A percentile compares a stretch with the other conserved stretches of the same genome.
Evolutionary conservation across 2,888 invertebrate genomes (phyloP).

Genomic region (Pollenia labialis): DNA sequence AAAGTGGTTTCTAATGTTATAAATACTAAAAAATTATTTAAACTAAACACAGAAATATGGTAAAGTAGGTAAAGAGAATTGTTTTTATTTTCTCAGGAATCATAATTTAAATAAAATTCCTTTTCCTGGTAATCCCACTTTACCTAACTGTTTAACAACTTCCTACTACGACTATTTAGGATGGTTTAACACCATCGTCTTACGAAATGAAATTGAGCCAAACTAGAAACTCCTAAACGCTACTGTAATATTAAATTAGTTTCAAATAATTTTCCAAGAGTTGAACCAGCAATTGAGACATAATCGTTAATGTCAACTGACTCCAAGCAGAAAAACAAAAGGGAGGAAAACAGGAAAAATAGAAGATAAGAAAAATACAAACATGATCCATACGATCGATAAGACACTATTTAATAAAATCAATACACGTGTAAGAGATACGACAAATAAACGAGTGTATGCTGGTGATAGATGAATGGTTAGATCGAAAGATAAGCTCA

Average conservation of each 20-base stretch:
- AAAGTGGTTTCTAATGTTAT: neutral
- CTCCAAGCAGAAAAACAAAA: conserved; percentile 33
- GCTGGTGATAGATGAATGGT: conserved; percentile 41
- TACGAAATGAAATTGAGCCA: conserved; percentile 4
- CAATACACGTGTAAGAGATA: conserved; percentile 70
- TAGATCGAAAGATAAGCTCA: conserved; percentile 9
- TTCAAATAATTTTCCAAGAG: conserved; percentile 57
- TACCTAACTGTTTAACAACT: conserved; percentile 65
- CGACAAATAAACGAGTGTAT: conserved; percentile 12
- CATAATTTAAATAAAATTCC: conserved; percentile 51
- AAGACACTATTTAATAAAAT: conserved; percentile 67
- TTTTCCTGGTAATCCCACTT: conserved; percentile 68
- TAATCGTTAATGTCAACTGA: conserved; percentile 71
- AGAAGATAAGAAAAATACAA: conserved; percentile 9
- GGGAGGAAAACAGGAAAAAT: conserved; percentile 10
- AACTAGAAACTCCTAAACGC: conserved; percentile 52
- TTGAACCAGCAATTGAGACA: conserved; percentile 59
- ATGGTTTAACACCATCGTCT: conserved; percentile 45
- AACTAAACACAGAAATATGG: conserved; percentile 7
- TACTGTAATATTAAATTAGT: conserved; percentile 72
- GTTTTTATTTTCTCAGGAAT: conserved; percentile 48
- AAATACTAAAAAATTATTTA: neutral
- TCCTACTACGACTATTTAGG: conserved; percentile 41
- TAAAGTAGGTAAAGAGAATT: neutral
- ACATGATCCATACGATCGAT: conserved; percentile 66